phyloP scores from a whole-genome alignment of 2,113 vertebrate species.

The Rhombomys opimus region DNA sequence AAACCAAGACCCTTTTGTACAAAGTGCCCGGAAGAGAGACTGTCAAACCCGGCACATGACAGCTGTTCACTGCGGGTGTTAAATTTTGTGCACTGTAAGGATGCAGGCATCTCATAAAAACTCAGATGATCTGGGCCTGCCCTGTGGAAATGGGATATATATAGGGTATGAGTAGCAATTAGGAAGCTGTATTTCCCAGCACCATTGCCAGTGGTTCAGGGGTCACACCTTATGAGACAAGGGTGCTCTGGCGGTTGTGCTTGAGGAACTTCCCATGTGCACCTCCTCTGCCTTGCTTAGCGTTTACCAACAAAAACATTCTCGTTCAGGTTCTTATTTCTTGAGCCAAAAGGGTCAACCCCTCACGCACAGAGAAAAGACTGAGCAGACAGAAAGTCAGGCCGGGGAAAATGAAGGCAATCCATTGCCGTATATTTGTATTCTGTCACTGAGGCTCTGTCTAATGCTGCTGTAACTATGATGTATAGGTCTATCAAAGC shows the following conservation, averaged over 20 bases:
- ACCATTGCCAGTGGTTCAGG: background rate
- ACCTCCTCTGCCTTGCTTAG: background rate
- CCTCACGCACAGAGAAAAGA: background rate
- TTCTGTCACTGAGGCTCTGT: conserved; percentile 80
- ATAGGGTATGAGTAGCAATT: background rate
- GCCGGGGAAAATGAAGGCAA: conserved; percentile 73
- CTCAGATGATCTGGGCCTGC: background rate
- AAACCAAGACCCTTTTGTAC: background rate
- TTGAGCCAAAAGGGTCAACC: background rate
- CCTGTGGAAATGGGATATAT: background rate
- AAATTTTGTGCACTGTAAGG: background rate
- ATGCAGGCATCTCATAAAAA: background rate
- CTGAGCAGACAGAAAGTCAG: conserved; percentile 72
- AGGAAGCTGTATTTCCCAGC: background rate
- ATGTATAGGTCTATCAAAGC: conserved; percentile 87
- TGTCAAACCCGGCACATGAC: background rate
- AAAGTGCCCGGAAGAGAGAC: background rate
- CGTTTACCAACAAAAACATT: conserved; percentile 2
- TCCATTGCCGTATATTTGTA: conserved; percentile 81
- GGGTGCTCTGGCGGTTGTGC: rapidly evolving
- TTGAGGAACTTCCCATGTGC: background rate
- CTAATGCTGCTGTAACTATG: conserved; percentile 84
- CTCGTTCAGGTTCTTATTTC: conserved; percentile 43
- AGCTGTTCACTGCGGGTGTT: background rate
- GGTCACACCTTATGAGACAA: background rate